Evolutionary conservation across 2,888 invertebrate species (phyloP).

Genomic region (Drosophila ezoana): DNA sequence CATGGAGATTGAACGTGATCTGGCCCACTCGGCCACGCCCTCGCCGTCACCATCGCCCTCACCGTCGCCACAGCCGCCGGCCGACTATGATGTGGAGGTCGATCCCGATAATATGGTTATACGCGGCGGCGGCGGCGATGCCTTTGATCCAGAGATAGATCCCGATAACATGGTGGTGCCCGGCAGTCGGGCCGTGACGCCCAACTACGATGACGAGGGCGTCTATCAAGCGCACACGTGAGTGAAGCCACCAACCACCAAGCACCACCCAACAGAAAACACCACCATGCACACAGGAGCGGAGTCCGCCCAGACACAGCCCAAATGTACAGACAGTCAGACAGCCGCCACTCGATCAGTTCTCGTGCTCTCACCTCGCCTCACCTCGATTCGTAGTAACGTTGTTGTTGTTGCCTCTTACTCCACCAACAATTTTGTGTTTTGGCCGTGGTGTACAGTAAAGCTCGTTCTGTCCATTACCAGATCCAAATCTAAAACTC

Average conservation of each 20-base stretch:
- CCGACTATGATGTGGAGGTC: conserved; percentile 83
- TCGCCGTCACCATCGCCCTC: conserved; percentile 83
- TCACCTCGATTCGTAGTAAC: conserved; percentile 62
- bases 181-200: conserved; percentile 80
- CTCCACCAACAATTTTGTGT: conserved; percentile 43
- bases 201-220: conserved; percentile 81
- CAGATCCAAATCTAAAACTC: conserved; percentile 33
- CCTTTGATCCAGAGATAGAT: conserved; percentile 81
- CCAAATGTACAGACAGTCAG: conserved; percentile 56
- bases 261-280: conserved; percentile 19
- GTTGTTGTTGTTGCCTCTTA: conserved; percentile 64
- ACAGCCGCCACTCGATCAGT: conserved; percentile 44
- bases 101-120: conserved; percentile 84
- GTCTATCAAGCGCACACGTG: conserved; percentile 84
- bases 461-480: conserved; percentile 20
- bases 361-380: conserved; percentile 38
- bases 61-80: conserved; percentile 82
- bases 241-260: conserved; percentile 71
- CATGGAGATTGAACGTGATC: conserved; percentile 75
- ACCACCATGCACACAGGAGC: conserved; percentile 37
- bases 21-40: conserved; percentile 46
- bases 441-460: conserved; percentile 52
- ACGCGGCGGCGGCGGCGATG: conserved; percentile 73
- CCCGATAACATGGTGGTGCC: conserved; percentile 83
- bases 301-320: conserved; percentile 40